Percentiles rank a stretch among this genome's conserved stretches.
Evolutionary conservation across 2,888 invertebrate species (phyloP).

Genomic region (Drosophila aldrichi): DNA sequence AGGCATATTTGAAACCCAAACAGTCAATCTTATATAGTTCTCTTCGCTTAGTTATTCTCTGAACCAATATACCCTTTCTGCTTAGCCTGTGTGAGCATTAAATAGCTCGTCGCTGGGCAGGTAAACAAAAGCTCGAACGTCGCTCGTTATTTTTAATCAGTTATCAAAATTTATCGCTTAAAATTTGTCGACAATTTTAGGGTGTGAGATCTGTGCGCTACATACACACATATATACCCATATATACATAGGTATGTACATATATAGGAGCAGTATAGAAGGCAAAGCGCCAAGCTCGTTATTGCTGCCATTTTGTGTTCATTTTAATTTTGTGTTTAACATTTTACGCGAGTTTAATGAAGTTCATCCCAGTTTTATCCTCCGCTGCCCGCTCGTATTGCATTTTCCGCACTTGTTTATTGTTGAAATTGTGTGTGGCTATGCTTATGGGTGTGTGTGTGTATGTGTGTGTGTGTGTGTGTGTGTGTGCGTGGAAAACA

Average conservation of each 20-base stretch:
- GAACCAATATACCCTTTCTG: conserved; percentile 19
- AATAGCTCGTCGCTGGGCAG: conserved; percentile 33
- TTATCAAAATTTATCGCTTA: conserved; percentile 74
- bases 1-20: too few relatives aligned
- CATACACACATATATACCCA: neutral
- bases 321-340: conserved; percentile 56
- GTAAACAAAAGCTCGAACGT: conserved; percentile 66
- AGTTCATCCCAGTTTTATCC: conserved; percentile 20
- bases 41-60: too few relatives aligned
- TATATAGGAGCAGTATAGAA: neutral
- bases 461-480: conserved; percentile 2
- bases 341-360: conserved; percentile 59
- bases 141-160: conserved; percentile 79
- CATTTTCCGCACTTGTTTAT: conserved; percentile 41
- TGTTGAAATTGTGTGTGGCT: conserved; percentile 23
- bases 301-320: conserved; percentile 42
- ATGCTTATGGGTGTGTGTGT: neutral
- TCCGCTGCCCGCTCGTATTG: conserved; percentile 8
- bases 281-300: conserved; percentile 8
- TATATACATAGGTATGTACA: neutral
- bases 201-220: neutral
- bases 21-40: too few relatives aligned
- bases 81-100: neutral
- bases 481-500: conserved; percentile 36
- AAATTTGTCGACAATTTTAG: conserved; percentile 60